A percentile compares a stretch with the other conserved stretches of the same genome.
phyloP scores from a whole-genome alignment of 2,888 invertebrate genomes.

The Apotomis betuletana region DNA sequence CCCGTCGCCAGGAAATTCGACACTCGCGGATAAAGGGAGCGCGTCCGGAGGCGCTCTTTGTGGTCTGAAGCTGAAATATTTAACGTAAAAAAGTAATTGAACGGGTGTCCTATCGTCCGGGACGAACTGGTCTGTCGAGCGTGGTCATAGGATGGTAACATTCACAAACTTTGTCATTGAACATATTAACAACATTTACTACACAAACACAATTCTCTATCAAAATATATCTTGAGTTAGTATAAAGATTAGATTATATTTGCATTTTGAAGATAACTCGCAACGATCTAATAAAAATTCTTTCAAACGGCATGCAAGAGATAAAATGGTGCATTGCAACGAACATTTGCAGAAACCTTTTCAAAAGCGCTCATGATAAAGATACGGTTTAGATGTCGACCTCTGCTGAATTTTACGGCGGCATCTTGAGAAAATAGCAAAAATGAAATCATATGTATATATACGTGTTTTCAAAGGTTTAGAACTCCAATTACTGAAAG shows the following conservation, averaged over 20 bases:
- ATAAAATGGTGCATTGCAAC: constrained; percentile 23
- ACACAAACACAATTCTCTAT: no score
- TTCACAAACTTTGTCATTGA: no score
- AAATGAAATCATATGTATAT: not conserved
- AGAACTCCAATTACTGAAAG: not conserved
- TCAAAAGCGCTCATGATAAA: constrained; percentile 38
- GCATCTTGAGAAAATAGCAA: not conserved
- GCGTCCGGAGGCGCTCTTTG: not conserved
- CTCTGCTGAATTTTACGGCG: constrained; percentile 30
- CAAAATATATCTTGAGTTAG: no score
- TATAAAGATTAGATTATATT: no score
- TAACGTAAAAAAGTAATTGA: not conserved
- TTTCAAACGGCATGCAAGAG: constrained; percentile 7
- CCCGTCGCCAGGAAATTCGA: constrained; percentile 37
- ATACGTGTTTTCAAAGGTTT: no score
- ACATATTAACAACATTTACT: no score
- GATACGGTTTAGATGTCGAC: constrained; percentile 37
- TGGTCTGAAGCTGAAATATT: not conserved
- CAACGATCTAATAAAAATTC: constrained; percentile 1
- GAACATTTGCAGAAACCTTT: constrained; percentile 5
- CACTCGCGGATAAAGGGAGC: constrained; percentile 19
- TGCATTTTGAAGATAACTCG: constrained; percentile 5
- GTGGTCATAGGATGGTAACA: no score
- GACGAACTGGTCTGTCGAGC: not conserved
- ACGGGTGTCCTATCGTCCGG: not conserved